Conservation (phyloP, 2,113 vertebrate genomes). For the Cacatua alba region DNA sequence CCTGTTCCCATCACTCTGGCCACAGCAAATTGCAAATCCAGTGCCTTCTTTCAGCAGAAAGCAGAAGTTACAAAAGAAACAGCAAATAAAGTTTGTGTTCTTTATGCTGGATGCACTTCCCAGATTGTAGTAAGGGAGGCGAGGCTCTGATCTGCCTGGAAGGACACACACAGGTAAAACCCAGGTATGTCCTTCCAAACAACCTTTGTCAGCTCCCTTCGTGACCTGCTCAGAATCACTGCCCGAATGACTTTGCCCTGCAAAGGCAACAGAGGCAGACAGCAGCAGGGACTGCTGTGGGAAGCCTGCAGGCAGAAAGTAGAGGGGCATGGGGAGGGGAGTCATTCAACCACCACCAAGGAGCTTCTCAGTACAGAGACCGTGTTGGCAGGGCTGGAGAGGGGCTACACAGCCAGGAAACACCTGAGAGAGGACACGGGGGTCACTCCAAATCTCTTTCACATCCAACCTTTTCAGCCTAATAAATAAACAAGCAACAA, state of each 20-base stretch:
- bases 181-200: neutral
- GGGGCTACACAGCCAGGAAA: neutral
- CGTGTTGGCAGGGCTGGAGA: neutral
- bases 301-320: neutral
- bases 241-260: constrained; percentile 52
- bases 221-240: constrained; percentile 27
- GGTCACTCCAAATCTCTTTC: neutral
- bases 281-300: neutral
- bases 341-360: neutral
- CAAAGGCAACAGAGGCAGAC: constrained; percentile 22
- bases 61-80: neutral
- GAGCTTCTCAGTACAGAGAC: neutral
- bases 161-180: neutral
- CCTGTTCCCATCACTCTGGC: neutral
- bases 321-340: neutral
- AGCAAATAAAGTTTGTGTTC: neutral
- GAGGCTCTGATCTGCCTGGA: neutral
- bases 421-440: neutral
- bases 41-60: neutral
- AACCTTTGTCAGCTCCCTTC: constrained; percentile 45
- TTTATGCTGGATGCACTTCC: neutral
- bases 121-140: neutral
- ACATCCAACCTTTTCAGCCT: neutral
- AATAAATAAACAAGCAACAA: neutral
- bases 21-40: neutral